Conservation (phyloP, 2,797 vertebrate genomes). For the Rallus crepitans region DNA sequence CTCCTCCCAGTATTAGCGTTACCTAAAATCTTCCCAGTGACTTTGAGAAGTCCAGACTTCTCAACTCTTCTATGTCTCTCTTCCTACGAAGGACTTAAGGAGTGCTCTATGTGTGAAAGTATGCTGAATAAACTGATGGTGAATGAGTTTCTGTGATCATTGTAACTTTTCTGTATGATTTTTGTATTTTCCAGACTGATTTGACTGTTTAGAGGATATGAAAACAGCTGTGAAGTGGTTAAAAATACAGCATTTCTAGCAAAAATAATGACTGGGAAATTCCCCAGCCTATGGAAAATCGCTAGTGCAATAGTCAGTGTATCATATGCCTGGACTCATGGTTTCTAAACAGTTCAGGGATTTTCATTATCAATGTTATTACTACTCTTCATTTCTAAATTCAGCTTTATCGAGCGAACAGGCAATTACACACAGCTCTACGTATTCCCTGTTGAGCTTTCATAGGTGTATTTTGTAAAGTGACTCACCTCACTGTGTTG, state of each 20-base stretch:
- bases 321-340: background rate
- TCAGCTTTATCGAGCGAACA: background rate
- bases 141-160: background rate
- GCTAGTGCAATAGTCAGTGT: background rate
- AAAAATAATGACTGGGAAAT: background rate
- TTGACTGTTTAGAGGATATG: background rate
- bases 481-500: background rate
- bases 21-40: background rate
- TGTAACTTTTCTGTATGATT: background rate
- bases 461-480: background rate
- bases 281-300: background rate
- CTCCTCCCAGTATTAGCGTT: background rate
- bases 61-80: background rate
- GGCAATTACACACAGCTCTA: background rate
- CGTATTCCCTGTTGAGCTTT: background rate
- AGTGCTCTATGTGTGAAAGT: background rate
- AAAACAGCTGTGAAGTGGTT: background rate
- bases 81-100: background rate
- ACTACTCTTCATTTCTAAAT: constrained; percentile 7
- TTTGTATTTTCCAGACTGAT: background rate
- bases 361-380: background rate
- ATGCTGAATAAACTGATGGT: background rate
- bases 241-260: background rate
- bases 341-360: background rate
- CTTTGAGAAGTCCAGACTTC: background rate